Evolutionary conservation across 2,888 invertebrate genomes (phyloP), one percentile per base, ranked within the genome.

Genomic region (Oscheius sp.): DNA sequence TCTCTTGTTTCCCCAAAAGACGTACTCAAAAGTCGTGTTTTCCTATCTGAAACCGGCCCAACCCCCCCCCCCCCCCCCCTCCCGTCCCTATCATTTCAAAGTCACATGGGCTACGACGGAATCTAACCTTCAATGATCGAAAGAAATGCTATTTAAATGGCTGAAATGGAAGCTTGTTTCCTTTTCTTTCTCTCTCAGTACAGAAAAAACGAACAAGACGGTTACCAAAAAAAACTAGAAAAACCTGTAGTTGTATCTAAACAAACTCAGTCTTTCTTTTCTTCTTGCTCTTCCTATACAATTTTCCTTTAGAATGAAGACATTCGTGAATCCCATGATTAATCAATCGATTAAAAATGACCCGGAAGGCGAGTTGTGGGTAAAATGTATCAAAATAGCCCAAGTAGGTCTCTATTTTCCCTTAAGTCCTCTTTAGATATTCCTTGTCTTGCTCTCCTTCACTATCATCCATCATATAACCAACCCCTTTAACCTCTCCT

Each of bases 401-500:
- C 54, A 54, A 36, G 54, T 54, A 54, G 17, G 47, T 3, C 22
- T 22, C 47, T 24, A 24, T 12, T 12, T 22, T 22, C 17, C 32
- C 54, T 30, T 12, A 51, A 51, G 12, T 12, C n/a, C 54, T 33
- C 14, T 57, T 57, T 28, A 59, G 59, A 26, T 59, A 8, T 59
- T 59, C 28, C 59, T 59, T 1, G 20, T 59, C n/a, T 59, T 20
- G 3, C 44, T 59, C 26, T 59, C 59, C 1, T 59, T 59, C 59
- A 59, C 59, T 28, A 44, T 59, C 26, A 59, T 59, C 28, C 59
- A 59, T 32, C 59, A 59, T 44, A 59, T 59, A n/a, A 59, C 59
- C n/a, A 59, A 59, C n/a, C 59, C 59, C 26, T 41, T 59, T 28
- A n/a, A 26, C 8, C 12, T 59, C 24, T 12, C 14, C 14, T 41